Evolutionary conservation across 2,797 vertebrate species (phyloP).

Genomic region (Hypotaenidia philippensis): DNA sequence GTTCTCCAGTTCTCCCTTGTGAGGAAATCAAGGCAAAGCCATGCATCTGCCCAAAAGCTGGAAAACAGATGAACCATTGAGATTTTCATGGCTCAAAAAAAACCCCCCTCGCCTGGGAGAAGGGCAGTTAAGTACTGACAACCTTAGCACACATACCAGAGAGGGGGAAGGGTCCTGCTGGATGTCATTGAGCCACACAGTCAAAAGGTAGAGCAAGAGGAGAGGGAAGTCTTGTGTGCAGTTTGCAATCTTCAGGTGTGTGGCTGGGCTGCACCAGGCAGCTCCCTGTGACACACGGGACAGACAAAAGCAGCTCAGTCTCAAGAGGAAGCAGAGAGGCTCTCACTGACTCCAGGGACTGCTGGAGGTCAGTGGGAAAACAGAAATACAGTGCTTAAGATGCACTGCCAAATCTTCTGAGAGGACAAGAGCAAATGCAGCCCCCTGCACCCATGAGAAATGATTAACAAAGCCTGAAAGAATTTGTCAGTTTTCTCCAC

Average conservation of each 20-base stretch:
- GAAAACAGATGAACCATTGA: background rate
- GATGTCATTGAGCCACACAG: background rate
- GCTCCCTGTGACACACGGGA: fast-evolving
- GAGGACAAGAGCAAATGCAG: background rate
- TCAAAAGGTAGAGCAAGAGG: background rate
- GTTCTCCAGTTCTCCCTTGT: background rate
- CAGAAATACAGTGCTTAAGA: background rate
- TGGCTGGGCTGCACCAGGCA: background rate
- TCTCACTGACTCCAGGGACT: background rate
- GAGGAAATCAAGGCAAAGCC: background rate
- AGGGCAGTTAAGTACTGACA: background rate
- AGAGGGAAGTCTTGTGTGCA: background rate
- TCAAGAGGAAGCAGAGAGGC: background rate
- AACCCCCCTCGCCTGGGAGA: fast-evolving
- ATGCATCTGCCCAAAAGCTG: background rate
- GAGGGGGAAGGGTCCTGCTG: background rate
- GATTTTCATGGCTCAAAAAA: background rate
- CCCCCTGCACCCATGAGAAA: background rate
- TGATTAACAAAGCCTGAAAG: background rate
- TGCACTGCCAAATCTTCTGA: background rate
- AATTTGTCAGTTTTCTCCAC: background rate
- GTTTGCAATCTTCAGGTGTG: background rate
- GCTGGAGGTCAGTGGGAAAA: background rate
- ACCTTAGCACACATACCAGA: background rate
- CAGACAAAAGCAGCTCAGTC: background rate